Conservation (phyloP, 2,797 vertebrate species). For the Menidia menidia region DNA sequence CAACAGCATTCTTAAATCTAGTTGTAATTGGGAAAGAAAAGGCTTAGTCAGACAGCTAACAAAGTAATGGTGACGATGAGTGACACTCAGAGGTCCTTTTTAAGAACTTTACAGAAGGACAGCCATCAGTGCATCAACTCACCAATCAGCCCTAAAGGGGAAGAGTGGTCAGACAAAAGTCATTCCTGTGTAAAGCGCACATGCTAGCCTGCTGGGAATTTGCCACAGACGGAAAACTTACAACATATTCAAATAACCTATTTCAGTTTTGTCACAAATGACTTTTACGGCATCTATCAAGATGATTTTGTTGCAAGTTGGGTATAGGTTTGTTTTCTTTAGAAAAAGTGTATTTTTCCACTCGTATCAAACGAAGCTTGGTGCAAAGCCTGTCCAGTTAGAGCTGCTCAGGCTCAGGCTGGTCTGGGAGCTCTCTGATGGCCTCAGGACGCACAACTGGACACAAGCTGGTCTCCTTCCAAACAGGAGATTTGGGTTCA, state of each 20-base stretch:
- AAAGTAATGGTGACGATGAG: background rate
- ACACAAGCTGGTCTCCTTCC: slow-evolving; percentile 80
- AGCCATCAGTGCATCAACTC: background rate
- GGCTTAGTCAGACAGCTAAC: background rate
- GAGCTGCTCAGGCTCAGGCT: slow-evolving; percentile 29
- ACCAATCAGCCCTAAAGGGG: no score
- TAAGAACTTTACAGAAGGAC: background rate
- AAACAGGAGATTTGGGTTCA: slow-evolving; percentile 77
- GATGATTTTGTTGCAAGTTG: background rate
- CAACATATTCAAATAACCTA: background rate
- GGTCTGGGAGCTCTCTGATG: slow-evolving; percentile 57
- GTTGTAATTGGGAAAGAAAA: background rate
- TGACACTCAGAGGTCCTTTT: background rate
- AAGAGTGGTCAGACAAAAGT: no score
- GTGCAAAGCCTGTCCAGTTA: slow-evolving; percentile 22
- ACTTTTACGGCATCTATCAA: background rate
- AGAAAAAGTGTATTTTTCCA: slow-evolving; percentile 1
- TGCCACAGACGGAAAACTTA: background rate
- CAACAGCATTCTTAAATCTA: background rate
- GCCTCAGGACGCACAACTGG: slow-evolving; percentile 73
- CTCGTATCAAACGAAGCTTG: slow-evolving; percentile 8
- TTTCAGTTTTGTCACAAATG: background rate
- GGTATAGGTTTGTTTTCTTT: slow-evolving; percentile 1
- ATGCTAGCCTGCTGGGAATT: background rate
- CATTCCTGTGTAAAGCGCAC: background rate